phyloP scores from a whole-genome alignment of 2,797 vertebrate genomes.

The Phrynocephalus vlangalii region DNA sequence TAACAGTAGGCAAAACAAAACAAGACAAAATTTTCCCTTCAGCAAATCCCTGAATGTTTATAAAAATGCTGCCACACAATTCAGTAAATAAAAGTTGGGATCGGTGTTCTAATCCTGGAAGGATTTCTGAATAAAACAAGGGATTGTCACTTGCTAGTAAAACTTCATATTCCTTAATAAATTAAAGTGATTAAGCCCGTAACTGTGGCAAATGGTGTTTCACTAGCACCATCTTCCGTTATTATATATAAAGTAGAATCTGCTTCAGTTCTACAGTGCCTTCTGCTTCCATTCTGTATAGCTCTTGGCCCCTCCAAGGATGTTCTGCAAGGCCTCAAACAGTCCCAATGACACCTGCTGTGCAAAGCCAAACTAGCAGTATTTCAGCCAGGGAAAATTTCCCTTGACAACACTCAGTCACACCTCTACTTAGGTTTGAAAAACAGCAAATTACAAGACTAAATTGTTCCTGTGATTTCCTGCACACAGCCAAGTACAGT shows the following conservation, averaged over 20 bases:
- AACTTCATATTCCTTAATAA: conserved; percentile 10
- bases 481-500: neutral
- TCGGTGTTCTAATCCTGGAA: conserved; percentile 34
- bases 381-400: neutral
- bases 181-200: neutral
- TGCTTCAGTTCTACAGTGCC: conserved; percentile 44
- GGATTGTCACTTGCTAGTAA: too few species aligned
- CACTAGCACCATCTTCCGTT: conserved; percentile 14
- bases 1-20: neutral
- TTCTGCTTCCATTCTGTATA: neutral
- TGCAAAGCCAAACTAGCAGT: too few species aligned
- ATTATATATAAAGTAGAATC: neutral
- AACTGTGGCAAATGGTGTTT: neutral
- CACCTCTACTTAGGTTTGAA: rapidly evolving
- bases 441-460: neutral
- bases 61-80: conserved; percentile 24
- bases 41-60: neutral
- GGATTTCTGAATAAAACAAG: neutral
- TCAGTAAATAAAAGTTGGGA: conserved; percentile 34
- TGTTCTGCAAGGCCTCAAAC: neutral
- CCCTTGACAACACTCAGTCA: neutral
- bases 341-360: neutral
- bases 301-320: neutral
- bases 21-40: neutral
- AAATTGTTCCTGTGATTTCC: neutral